phyloP scores from a whole-genome alignment of 35 echinoderm and acorn worm species.

The Ptychodera flava region DNA sequence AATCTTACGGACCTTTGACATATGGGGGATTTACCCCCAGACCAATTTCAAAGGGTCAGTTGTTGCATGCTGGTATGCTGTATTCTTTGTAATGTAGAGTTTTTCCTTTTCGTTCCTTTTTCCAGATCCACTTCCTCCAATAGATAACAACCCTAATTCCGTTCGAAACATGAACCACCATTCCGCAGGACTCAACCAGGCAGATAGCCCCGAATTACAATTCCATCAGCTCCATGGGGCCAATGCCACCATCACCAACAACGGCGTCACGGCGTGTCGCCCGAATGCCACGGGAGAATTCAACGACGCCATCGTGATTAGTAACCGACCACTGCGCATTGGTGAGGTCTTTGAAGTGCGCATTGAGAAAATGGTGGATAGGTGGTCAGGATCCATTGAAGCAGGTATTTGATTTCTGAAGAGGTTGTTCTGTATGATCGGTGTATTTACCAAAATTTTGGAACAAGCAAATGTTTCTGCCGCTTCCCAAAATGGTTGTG shows the following conservation, averaged over 20 bases:
- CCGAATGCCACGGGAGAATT: conserved; percentile 83
- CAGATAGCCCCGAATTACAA: conserved; percentile 3
- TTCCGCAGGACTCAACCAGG: background rate
- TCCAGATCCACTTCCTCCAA: background rate
- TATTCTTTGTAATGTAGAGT: too few relatives aligned
- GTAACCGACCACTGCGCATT: conserved; percentile 51
- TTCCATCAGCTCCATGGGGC: conserved; percentile 77
- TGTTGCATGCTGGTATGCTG: too few relatives aligned
- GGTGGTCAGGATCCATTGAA: conserved; percentile 95
- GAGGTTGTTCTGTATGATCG: background rate
- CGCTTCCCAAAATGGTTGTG: too few relatives aligned
- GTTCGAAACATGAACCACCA: background rate
- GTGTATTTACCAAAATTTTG: background rate
- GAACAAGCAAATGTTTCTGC: too few relatives aligned
- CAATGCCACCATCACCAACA: conserved; percentile 74
- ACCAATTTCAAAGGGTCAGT: too few relatives aligned
- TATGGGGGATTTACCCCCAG: too few relatives aligned
- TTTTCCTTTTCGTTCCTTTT: too few relatives aligned
- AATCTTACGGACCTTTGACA: too few relatives aligned
- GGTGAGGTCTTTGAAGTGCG: conserved; percentile 77
- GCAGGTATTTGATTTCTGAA: conserved; percentile 52
- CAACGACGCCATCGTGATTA: conserved; percentile 89
- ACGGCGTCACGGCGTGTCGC: conserved; percentile 61
- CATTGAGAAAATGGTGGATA: conserved; percentile 93
- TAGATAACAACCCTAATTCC: background rate